Evolutionary conservation across 2,888 invertebrate species (phyloP), one percentile per base, ranked within the genome.

Genomic region (Drosophila rellima): DNA sequence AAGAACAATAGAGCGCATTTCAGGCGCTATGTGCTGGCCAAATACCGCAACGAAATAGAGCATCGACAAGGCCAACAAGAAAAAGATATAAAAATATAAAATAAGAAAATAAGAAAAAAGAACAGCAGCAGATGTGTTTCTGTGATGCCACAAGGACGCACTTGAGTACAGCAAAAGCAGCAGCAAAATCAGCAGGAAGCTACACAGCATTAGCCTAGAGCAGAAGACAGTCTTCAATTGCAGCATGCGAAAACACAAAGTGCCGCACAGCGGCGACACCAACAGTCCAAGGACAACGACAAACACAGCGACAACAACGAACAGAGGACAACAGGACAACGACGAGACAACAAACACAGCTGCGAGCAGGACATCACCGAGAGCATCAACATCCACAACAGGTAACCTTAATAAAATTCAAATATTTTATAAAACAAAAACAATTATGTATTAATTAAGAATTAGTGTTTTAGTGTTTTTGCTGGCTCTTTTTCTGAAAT

Each of bases 201-300:
- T 60, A 55, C 50, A 61, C 39, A 51, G 55, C 47, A 67, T 64
- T 51, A 59, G 83, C 67, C 71, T 83, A 68, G 66, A 70, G 3
- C 17, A 39, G 40, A 18, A 18, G 29, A 65, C 23, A 76, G 59
- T 74, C 69, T 64, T 71, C 69, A 75, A 70, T 68, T 68, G 73
- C 81, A 90, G 81, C 78, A 90, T 89, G 90, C 90, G 87, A 71
- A 87, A 90, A 72, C 88, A 88, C 65, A 90, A 90, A 81, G 61
- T 77, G 77, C 77, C 88, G 87, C 71, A 70, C 78, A 74, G 82
- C 83, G 74, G 77, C 82, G 65, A 72, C 68, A 57, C 7, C 35
- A 29, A 54, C 37, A 71, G 82, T 61, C 65, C 84, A 59, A 78
- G 87, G 89, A 72, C 80, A 82, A 66, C 72, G 66, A 63, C 79